Base-by-base conservation (phyloP, 2,113 vertebrate species). In the Corythoichthys haematopterus region DNA sequence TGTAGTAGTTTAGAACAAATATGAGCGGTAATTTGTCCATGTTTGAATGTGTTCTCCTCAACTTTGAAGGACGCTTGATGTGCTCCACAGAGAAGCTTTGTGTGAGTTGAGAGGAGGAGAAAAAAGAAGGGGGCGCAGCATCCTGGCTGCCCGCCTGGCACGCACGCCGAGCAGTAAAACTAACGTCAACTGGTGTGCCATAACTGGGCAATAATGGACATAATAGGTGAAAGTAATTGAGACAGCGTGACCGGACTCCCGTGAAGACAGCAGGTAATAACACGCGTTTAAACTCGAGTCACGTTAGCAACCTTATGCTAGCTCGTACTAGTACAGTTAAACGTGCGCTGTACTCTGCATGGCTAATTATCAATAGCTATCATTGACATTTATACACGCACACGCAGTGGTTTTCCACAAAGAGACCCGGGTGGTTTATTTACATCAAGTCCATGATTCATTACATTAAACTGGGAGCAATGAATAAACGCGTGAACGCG, bases 261-360 rank as follows among this genome's bases (percentile, higher is more conserved):
- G 60, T 62, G 60, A 62, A 62, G n/a, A 33, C 15, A 45, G n/a
- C 60, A 62, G 60, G 60, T 62, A 62, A 45, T 40, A 43, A 7
- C 5, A 33, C 28, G 12, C 43, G 11, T 62, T 62, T 28, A 7
- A 28, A 37, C 12, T 7, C 33, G 40, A 8, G 40, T 46, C 5
- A 46, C 2, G 40, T 62, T 62, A 62, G 60, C 60, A 33, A 46
- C 10, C 11, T 10, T 2, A 9, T 46, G 60, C 43, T 62, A 62
- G 38, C 60, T 46, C 13, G 20, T 28, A 28, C 20, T 14, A 36
- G n/a, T 46, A 11, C 3, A 47, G 4, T 46, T 28, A 4, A 46
- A 20, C 60, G 13, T n/a, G 10, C 4, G n/a, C 9, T 62, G n/a
- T 45, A 4, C 58, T 61, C 16, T 2, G 20, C 35, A 6, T 3